phyloP scores from a whole-genome alignment of 2,113 vertebrate species.

The Ginglymostoma cirratum region DNA sequence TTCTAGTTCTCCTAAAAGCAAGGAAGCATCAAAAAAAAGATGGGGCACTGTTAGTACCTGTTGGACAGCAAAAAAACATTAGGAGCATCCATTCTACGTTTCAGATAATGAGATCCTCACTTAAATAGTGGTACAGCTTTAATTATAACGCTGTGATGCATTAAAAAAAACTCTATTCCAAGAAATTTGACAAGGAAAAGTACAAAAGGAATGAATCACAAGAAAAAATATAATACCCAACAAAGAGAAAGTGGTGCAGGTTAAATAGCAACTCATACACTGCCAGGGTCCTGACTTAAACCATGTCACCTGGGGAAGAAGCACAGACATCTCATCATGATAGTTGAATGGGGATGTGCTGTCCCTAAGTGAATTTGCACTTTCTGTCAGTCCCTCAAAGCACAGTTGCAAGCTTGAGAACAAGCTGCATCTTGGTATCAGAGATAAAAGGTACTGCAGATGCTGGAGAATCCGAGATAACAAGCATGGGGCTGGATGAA shows the following conservation, averaged over 20 bases:
- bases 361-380: not conserved
- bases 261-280: not conserved
- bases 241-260: not conserved
- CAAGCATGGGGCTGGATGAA: too few species aligned
- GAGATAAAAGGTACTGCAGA: too few species aligned
- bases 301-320: not conserved
- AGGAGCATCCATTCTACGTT: not conserved
- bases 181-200: not conserved
- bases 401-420: not conserved
- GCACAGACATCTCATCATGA: not conserved
- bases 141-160: not conserved
- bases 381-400: not conserved
- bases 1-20: not conserved
- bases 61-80: not conserved
- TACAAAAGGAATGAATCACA: not conserved
- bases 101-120: not conserved
- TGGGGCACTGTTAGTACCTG: not conserved
- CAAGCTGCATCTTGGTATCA: not conserved
- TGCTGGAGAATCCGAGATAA: too few species aligned
- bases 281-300: not conserved
- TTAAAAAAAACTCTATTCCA: not conserved
- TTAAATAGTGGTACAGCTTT: not conserved
- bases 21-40: not conserved
- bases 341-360: not conserved
- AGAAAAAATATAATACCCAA: not conserved